Evolutionary conservation across 2,888 invertebrate genomes (phyloP).

Genomic region (Deilephila elpenor): DNA sequence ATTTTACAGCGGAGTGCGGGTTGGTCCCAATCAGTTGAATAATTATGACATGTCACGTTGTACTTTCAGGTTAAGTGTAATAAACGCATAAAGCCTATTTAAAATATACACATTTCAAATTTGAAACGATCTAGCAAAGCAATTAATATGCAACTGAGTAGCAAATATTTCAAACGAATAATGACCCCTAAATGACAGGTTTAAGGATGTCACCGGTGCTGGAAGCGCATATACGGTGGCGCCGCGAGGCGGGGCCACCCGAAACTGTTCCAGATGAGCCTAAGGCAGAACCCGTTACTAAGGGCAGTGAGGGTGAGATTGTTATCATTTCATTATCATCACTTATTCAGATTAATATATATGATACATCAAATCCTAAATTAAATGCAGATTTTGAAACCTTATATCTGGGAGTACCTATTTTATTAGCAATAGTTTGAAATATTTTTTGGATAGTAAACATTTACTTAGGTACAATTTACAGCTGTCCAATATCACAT

Average conservation of each 20-base stretch:
- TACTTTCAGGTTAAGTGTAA: not conserved
- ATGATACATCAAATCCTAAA: no score
- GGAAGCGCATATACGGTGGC: conserved; percentile 73
- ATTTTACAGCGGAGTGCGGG: not conserved
- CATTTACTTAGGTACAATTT: no score
- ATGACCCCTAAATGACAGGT: conserved; percentile 10
- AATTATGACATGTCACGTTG: not conserved
- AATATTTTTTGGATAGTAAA: no score
- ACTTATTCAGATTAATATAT: no score
- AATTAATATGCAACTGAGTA: not conserved
- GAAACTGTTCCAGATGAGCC: conserved; percentile 44
- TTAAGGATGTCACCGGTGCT: conserved; percentile 72
- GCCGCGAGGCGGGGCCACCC: conserved; percentile 58
- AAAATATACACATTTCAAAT: no score
- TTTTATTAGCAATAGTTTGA: no score
- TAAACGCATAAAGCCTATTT: no score
- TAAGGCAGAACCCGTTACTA: conserved; percentile 32
- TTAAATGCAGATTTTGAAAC: no score
- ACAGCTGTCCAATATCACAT: no score
- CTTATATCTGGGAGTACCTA: no score
- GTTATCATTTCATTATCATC: no score
- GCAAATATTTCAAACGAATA: not conserved
- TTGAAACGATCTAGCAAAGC: not conserved
- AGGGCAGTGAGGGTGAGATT: conserved; percentile 40
- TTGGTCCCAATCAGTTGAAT: not conserved